These are phyloP conservation scores for Channallabes apus DNA, from an alignment of 2,797 vertebrate genomes.

Conservation along the genomic window DNA sequence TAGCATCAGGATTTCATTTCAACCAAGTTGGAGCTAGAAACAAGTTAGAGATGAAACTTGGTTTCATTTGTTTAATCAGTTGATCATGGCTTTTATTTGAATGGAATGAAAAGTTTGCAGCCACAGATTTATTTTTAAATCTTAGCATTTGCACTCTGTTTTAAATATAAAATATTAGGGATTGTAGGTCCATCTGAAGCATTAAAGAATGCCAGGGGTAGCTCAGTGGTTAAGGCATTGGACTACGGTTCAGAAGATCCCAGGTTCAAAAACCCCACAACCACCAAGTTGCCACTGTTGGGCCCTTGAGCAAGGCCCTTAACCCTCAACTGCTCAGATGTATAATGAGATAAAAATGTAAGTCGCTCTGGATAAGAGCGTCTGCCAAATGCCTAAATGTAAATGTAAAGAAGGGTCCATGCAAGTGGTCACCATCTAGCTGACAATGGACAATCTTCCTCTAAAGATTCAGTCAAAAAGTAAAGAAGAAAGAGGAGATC, in stretches of 20 bases:
- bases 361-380: no score
- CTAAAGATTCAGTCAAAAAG: slow-evolving; percentile 26
- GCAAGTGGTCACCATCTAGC: background rate
- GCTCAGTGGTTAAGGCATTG: no score
- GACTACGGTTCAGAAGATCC: no score
- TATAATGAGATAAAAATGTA: no score
- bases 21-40: background rate
- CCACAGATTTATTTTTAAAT: background rate
- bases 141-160: background rate
- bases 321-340: no score
- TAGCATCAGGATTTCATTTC: background rate
- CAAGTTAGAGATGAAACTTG: background rate
- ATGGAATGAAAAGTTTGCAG: background rate
- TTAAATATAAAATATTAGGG: background rate
- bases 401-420: no score
- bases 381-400: no score
- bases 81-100: background rate
- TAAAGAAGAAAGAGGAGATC: slow-evolving; percentile 21
- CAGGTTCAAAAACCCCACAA: no score
- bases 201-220: no score
- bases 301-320: no score
- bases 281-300: no score
- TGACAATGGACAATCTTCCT: background rate
- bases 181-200: background rate
- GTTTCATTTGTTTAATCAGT: background rate